A percentile compares a stretch with the other conserved stretches of the same genome.
Conservation (phyloP, 2,797 vertebrate species). For the Psittacula echo region DNA sequence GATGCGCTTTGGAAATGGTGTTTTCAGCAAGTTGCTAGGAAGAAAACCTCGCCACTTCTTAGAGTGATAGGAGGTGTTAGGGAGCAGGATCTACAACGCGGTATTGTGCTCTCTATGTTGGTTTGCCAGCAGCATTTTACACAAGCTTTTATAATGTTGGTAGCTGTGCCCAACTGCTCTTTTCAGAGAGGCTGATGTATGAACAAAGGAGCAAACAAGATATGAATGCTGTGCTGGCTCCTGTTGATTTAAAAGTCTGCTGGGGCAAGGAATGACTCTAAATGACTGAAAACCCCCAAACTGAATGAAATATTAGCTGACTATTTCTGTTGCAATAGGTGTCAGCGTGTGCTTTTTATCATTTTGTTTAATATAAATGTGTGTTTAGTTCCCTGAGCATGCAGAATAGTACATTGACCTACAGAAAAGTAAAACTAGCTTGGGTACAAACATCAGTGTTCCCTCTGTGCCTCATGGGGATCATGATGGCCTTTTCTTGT, state of each 20-base stretch:
- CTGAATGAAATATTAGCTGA: conserved; percentile 24
- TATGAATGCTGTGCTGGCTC: conserved; percentile 41
- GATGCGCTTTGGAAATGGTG: not conserved
- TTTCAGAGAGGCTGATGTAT: conserved; percentile 65
- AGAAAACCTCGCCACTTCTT: not conserved
- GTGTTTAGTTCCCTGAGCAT: conserved; percentile 4
- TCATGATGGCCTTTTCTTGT: not conserved
- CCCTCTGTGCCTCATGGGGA: not conserved
- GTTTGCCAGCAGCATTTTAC: conserved; percentile 36
- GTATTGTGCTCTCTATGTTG: conserved; percentile 28
- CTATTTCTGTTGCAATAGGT: conserved; percentile 11
- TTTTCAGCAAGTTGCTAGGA: not conserved
- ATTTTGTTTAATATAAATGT: not conserved
- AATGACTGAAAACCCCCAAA: not conserved
- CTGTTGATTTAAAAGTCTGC: conserved; percentile 19
- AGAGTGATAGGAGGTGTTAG: not conserved
- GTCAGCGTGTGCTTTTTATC: not conserved
- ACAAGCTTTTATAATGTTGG: conserved; percentile 33
- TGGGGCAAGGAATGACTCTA: conserved; percentile 27
- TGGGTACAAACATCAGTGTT: not conserved
- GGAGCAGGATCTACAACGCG: conserved; percentile 25
- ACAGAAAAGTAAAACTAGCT: not conserved
- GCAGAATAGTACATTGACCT: not conserved
- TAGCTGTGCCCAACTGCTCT: conserved; percentile 65
- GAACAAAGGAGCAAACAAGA: conserved; percentile 69